These are phyloP conservation scores for Pachyrhynchus sulphureomaculatus DNA, from an alignment of 1,140 invertebrate genomes.

Conservation along the genomic window DNA sequence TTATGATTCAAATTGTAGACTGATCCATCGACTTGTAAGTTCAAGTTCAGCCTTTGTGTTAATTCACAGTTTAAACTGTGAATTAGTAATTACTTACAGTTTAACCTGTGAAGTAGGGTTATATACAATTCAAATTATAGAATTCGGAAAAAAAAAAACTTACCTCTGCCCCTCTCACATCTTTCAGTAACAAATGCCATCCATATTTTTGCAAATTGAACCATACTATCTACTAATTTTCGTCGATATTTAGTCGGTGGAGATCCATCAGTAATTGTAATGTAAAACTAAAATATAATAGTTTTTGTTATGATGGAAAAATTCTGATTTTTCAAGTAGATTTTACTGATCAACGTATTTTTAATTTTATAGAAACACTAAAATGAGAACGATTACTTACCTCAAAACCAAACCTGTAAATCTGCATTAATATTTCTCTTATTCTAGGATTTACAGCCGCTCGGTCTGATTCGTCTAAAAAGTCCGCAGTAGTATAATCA, in stretches of 20 bases:
- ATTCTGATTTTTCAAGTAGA: too few species aligned
- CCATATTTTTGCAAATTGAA: conserved; percentile 81
- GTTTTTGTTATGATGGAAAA: conserved; percentile 11
- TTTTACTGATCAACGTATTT: too few species aligned
- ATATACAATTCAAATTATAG: too few species aligned
- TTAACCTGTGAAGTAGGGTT: too few species aligned
- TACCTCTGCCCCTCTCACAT: conserved; percentile 76
- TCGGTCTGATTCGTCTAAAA: conserved; percentile 56
- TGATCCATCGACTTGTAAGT: too few species aligned
- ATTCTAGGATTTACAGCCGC: conserved; percentile 61
- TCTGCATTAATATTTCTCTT: conserved; percentile 81
- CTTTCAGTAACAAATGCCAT: conserved; percentile 81
- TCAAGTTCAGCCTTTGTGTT: too few species aligned
- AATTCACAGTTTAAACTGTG: too few species aligned
- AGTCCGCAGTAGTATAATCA: conserved; percentile 57
- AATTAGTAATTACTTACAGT: too few species aligned
- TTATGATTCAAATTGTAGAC: too few species aligned
- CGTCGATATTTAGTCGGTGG: conserved; percentile 35
- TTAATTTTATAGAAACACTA: too few species aligned
- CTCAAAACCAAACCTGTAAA: conserved; percentile 87
- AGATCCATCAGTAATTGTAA: conserved; percentile 64
- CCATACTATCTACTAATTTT: conserved; percentile 53
- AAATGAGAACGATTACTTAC: conserved; percentile 50
- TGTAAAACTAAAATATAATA: conserved; percentile 66
- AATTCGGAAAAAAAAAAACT: neutral